phyloP scores from a whole-genome alignment of 2,113 vertebrate species.

The Cheirogaleus medius region DNA sequence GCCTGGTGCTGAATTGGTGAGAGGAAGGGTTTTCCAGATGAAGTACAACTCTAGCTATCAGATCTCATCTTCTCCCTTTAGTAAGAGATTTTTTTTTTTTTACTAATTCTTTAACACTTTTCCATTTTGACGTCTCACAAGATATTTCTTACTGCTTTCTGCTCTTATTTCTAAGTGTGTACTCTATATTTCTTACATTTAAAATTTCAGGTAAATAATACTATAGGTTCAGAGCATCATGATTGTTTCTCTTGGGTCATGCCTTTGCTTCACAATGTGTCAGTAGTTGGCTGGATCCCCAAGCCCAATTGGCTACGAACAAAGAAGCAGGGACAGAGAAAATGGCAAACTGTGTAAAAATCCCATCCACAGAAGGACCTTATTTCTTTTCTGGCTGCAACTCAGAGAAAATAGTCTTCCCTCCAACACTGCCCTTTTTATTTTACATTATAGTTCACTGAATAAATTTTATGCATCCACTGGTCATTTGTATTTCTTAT shows the following conservation, averaged over 20 bases:
- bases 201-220: neutral
- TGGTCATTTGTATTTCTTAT: conserved; percentile 1
- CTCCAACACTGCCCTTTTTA: neutral
- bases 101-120: neutral
- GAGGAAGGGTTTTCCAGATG: neutral
- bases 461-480: neutral
- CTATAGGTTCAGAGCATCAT: neutral
- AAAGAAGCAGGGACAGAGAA: neutral
- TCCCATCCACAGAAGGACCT: neutral
- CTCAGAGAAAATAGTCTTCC: neutral
- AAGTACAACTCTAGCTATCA: neutral
- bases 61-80: neutral
- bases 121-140: neutral
- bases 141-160: neutral
- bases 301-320: neutral
- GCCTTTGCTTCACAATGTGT: neutral
- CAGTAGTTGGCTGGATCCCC: neutral
- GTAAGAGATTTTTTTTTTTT: neutral
- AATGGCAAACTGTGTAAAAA: neutral
- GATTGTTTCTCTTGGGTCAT: neutral
- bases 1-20: neutral
- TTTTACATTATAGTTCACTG: neutral
- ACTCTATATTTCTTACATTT: neutral
- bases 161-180: neutral
- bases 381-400: neutral